phyloP scores from a whole-genome alignment of 2,888 invertebrate species.

The Torymus texanus region DNA sequence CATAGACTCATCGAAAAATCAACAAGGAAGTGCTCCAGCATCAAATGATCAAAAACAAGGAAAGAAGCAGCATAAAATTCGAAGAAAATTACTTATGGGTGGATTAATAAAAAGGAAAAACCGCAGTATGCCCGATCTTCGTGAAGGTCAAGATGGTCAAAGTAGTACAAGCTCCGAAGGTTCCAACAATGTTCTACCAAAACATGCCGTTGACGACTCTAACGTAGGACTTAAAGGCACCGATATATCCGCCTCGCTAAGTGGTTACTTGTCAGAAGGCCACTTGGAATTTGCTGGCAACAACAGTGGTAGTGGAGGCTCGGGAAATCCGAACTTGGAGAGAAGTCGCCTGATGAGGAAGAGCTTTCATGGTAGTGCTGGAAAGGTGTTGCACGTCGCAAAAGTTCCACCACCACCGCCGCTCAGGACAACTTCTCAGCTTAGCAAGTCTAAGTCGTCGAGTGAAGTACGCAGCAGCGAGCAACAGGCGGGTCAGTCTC shows the following conservation, averaged over 20 bases:
- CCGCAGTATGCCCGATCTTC: slow-evolving; percentile 92
- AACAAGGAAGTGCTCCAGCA: slow-evolving; percentile 41
- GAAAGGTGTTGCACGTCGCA: slow-evolving; percentile 87
- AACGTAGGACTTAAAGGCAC: slow-evolving; percentile 81
- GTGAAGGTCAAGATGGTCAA: slow-evolving; percentile 84
- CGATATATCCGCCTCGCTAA: slow-evolving; percentile 80
- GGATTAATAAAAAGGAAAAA: slow-evolving; percentile 92
- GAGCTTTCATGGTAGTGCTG: slow-evolving; percentile 90
- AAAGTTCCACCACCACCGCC: slow-evolving; percentile 92
- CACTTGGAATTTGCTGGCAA: slow-evolving; percentile 84
- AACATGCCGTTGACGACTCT: slow-evolving; percentile 83
- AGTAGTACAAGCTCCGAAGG: slow-evolving; percentile 68
- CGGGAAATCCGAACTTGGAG: slow-evolving; percentile 88
- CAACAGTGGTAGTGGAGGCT: slow-evolving; percentile 74
- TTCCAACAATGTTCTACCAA: slow-evolving; percentile 69
- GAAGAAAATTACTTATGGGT: slow-evolving; percentile 91
- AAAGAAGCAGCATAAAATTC: slow-evolving; percentile 93
- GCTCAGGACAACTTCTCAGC: slow-evolving; percentile 89
- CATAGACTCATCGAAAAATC: slow-evolving; percentile 77
- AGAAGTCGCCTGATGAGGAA: slow-evolving; percentile 92
- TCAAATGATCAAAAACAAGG: slow-evolving; percentile 81
- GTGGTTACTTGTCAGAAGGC: slow-evolving; percentile 91
- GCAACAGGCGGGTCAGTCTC: slow-evolving; percentile 64
- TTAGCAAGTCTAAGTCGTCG: slow-evolving; percentile 82
- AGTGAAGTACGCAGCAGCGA: slow-evolving; percentile 76